Conservation (phyloP, 2,113 vertebrate genomes). For the Leptosomus discolor region DNA sequence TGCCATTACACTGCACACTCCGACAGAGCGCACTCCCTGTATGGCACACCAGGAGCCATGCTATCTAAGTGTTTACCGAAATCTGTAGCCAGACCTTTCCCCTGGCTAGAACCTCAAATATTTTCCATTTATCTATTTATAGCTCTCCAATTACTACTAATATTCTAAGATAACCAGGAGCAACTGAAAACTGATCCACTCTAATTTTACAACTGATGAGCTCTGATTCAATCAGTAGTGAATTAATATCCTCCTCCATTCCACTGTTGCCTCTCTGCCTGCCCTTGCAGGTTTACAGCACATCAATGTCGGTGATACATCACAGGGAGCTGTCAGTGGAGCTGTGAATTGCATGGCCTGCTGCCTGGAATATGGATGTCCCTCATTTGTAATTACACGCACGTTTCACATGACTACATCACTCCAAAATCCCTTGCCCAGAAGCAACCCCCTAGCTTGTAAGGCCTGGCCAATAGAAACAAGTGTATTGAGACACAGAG, state of each 20-base stretch:
- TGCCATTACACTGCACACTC: background rate
- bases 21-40: background rate
- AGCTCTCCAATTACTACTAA: background rate
- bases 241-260: background rate
- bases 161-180: background rate
- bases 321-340: background rate
- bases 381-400: background rate
- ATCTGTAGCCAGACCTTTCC: background rate
- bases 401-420: background rate
- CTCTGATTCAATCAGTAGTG: background rate
- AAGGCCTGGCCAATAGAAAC: background rate
- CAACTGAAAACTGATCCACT: background rate
- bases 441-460: background rate
- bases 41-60: background rate
- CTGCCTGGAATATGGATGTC: background rate
- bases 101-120: background rate
- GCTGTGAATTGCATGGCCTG: background rate
- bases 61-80: background rate
- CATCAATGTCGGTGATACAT: fast-evolving
- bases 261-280: background rate
- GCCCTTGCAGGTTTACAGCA: background rate
- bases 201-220: background rate
- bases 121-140: background rate
- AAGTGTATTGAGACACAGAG: too few relatives aligned
- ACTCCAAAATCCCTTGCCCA: fast-evolving